Conservation (phyloP, 2,113 vertebrate species). For the Scomber colias region DNA sequence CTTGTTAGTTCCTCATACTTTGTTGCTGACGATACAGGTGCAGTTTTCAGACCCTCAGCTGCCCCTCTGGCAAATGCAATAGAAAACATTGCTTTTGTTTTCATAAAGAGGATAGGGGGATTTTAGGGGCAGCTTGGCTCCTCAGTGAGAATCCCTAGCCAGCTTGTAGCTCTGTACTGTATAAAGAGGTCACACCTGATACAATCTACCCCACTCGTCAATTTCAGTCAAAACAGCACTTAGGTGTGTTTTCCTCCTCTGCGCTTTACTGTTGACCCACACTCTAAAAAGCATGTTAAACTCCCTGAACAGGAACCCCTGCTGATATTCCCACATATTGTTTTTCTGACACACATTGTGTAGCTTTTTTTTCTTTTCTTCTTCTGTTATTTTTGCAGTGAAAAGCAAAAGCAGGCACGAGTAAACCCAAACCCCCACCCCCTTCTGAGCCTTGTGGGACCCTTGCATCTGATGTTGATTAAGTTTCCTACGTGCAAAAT, state of each 20-base stretch:
- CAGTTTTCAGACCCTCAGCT: not conserved
- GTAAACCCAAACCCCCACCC: not conserved
- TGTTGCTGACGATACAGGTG: conserved; percentile 29
- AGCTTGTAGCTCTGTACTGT: conserved; percentile 15
- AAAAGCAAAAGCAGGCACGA: not conserved
- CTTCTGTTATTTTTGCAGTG: not conserved
- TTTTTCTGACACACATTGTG: conserved; percentile 61
- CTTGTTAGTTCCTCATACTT: not conserved
- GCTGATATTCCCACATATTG: conserved; percentile 30
- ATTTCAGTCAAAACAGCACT: conserved; percentile 67
- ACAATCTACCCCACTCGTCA: conserved; percentile 23
- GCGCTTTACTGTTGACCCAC: conserved; percentile 30
- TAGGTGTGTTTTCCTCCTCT: conserved; percentile 51
- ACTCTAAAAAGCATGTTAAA: conserved; percentile 23
- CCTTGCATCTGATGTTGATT: conserved; percentile 53
- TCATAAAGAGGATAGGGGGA: conserved; percentile 17
- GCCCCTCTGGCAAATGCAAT: conserved; percentile 21
- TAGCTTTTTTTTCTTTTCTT: conserved; percentile 5
- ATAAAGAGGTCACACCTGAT: conserved; percentile 58
- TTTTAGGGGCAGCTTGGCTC: conserved; percentile 32
- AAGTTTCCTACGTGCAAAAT: conserved; percentile 10
- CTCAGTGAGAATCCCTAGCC: conserved; percentile 17
- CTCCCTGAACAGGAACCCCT: conserved; percentile 42
- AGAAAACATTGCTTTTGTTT: conserved; percentile 39
- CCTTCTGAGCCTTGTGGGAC: not conserved